These are phyloP conservation scores for Sturnus vulgaris DNA, from an alignment of 2,113 vertebrate genomes.

Conservation along the genomic window DNA sequence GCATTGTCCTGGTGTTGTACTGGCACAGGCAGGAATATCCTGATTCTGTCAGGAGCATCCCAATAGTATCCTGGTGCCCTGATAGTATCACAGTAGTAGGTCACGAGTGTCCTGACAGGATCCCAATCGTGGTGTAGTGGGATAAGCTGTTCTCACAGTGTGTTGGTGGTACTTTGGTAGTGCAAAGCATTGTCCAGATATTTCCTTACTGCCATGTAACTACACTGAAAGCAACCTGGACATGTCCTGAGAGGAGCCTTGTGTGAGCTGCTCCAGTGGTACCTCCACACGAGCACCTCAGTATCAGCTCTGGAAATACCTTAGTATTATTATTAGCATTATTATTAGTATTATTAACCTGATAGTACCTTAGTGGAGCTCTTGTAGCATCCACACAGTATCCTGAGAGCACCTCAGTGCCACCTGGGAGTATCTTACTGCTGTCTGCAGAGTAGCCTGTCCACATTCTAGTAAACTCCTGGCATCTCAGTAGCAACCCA, in stretches of 20 bases:
- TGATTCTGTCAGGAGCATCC: neutral
- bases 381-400: neutral
- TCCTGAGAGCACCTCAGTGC: neutral
- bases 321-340: no score
- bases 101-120: neutral
- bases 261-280: neutral
- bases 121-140: fast-evolving
- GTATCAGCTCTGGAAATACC: neutral
- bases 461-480: neutral
- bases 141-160: fast-evolving
- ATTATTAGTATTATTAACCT: neutral
- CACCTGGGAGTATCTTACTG: neutral
- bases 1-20: neutral
- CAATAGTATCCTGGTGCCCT: neutral
- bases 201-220: fast-evolving
- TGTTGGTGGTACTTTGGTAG: neutral
- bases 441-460: neutral
- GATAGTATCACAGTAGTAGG: neutral
- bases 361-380: fast-evolving
- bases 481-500: neutral
- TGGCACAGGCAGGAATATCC: neutral
- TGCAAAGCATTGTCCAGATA: neutral
- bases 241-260: neutral
- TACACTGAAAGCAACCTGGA: neutral
- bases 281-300: fast-evolving